These are phyloP conservation scores for Hedya salicella DNA, from an alignment of 2,888 invertebrate species.

Conservation along the genomic window DNA sequence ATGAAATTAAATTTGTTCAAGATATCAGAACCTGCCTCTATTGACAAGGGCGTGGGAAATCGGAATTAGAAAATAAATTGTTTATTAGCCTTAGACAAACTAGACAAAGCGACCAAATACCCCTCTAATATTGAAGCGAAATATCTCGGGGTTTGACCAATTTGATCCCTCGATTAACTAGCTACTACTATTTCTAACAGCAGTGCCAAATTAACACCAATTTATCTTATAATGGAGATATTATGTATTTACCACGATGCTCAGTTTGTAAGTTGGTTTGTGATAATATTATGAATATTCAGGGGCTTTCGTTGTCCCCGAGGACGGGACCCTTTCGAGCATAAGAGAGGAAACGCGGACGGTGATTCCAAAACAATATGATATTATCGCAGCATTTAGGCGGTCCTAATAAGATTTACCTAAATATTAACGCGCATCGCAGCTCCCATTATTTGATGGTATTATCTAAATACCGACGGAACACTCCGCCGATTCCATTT, in stretches of 20 bases:
- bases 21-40: too few relatives aligned
- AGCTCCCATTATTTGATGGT: slow-evolving; percentile 80
- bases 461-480: slow-evolving; percentile 74
- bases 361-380: slow-evolving; percentile 83
- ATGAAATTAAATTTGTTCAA: too few relatives aligned
- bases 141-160: too few relatives aligned
- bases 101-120: too few relatives aligned
- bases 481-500: slow-evolving; percentile 63
- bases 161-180: too few relatives aligned
- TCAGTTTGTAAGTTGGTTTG: slow-evolving; percentile 78
- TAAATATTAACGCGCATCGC: slow-evolving; percentile 83
- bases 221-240: slow-evolving; percentile 66
- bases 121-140: too few relatives aligned
- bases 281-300: slow-evolving; percentile 83
- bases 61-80: too few relatives aligned
- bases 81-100: too few relatives aligned
- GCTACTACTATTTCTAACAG: slow-evolving; percentile 43
- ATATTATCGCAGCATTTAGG: slow-evolving; percentile 83
- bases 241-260: slow-evolving; percentile 73
- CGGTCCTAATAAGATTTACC: slow-evolving; percentile 84
- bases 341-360: slow-evolving; percentile 81
- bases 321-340: slow-evolving; percentile 81
- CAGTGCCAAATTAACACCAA: slow-evolving; percentile 52
- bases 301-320: slow-evolving; percentile 72
- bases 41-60: too few relatives aligned